Evolutionary conservation across 2,888 invertebrate species (phyloP).

Genomic region (Seira musarum): DNA sequence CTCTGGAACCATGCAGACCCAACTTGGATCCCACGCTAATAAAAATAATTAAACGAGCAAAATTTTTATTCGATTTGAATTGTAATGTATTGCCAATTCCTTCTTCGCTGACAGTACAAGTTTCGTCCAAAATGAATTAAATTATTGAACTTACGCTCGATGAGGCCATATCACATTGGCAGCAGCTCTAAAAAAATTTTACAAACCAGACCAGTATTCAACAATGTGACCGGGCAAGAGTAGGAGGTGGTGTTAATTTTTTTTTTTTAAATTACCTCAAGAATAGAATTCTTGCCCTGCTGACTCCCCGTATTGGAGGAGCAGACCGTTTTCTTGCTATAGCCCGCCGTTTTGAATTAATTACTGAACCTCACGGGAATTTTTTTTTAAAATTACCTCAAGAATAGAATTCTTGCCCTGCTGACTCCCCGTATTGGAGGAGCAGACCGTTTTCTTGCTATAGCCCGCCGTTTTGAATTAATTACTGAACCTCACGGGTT

Average conservation of each 20-base stretch:
- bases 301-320: slow-evolving; percentile 65
- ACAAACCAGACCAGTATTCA: not conserved
- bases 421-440: slow-evolving; percentile 64
- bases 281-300: slow-evolving; percentile 65
- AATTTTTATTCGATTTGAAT: too few species aligned
- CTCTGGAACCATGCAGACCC: slow-evolving; percentile 99
- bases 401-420: slow-evolving; percentile 65
- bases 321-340: slow-evolving; percentile 64
- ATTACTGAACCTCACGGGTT: slow-evolving; percentile 21
- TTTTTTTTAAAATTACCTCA: slow-evolving; percentile 49
- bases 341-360: slow-evolving; percentile 62
- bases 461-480: slow-evolving; percentile 63
- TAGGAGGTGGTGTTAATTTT: too few species aligned
- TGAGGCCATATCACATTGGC: slow-evolving; percentile 82
- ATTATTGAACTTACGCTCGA: slow-evolving; percentile 73
- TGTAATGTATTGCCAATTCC: too few species aligned
- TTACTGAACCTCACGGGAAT: slow-evolving; percentile 13
- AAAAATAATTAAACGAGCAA: too few species aligned
- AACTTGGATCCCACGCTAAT: slow-evolving; percentile 93
- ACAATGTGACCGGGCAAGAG: too few species aligned
- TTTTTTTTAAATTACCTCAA: too few species aligned
- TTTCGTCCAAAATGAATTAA: too few species aligned
- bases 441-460: slow-evolving; percentile 65
- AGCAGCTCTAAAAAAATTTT: slow-evolving; percentile 59
- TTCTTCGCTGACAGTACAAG: too few species aligned